Conservation (phyloP, 2,888 invertebrate genomes). For the Xylota sylvarum region DNA sequence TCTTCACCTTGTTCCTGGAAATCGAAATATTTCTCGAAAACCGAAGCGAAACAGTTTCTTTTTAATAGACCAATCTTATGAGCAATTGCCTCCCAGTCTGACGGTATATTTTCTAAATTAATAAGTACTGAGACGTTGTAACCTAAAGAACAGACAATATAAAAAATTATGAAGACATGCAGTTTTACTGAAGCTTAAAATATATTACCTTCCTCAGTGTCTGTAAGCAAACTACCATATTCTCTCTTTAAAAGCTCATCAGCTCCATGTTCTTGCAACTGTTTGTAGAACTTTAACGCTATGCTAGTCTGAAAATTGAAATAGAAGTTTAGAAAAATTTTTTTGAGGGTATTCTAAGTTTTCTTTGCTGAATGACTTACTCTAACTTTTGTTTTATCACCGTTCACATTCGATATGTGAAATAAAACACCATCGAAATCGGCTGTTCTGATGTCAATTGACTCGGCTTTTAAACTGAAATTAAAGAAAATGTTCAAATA, state of each 20-base stretch:
- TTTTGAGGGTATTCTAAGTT: neutral
- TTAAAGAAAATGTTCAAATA: neutral
- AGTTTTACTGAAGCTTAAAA: neutral
- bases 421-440: slow-evolving; percentile 99
- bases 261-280: slow-evolving; percentile 98
- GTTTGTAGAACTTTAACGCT: slow-evolving; percentile 98
- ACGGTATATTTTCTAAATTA: slow-evolving; percentile 96
- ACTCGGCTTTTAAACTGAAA: slow-evolving; percentile 92
- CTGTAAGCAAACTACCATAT: slow-evolving; percentile 93
- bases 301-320: slow-evolving; percentile 95
- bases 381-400: slow-evolving; percentile 98
- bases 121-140: slow-evolving; percentile 97
- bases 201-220: slow-evolving; percentile 93
- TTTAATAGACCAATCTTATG: slow-evolving; percentile 97
- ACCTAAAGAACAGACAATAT: slow-evolving; percentile 86
- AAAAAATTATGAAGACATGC: neutral
- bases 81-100: slow-evolving; percentile 94
- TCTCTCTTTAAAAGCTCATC: slow-evolving; percentile 97
- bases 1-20: slow-evolving; percentile 97
- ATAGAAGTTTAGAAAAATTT: neutral
- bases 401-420: slow-evolving; percentile 98
- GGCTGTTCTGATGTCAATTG: slow-evolving; percentile 96
- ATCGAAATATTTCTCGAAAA: slow-evolving; percentile 99
- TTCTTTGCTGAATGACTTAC: slow-evolving; percentile 87
- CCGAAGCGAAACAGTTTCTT: slow-evolving; percentile 99